These are phyloP conservation scores for Drosophila aldrichi DNA, from an alignment of 2,888 invertebrate species.

Conservation along the genomic window DNA sequence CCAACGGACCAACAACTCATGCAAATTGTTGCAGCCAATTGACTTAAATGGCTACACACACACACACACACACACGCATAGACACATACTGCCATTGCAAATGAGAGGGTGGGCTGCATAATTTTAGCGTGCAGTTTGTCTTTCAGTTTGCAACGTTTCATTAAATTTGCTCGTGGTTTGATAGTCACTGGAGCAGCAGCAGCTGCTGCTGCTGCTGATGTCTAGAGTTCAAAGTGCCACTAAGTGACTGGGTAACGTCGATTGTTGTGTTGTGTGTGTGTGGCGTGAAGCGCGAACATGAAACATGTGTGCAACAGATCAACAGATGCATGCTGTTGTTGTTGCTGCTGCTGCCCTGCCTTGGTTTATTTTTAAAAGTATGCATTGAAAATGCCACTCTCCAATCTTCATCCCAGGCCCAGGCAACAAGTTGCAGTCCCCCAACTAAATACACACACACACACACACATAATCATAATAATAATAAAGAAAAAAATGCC, in stretches of 20 bases:
- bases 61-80: conserved; percentile 11
- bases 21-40: conserved; percentile 68
- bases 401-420: conserved; percentile 34
- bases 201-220: conserved; percentile 16
- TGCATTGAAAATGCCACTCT: conserved; percentile 61
- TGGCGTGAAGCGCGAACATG: conserved; percentile 45
- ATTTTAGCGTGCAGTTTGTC: conserved; percentile 43
- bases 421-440: conserved; percentile 72
- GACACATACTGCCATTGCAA: background rate
- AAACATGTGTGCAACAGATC: conserved; percentile 60
- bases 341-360: conserved; percentile 45
- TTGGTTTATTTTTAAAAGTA: conserved; percentile 65
- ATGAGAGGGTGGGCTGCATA: conserved; percentile 38
- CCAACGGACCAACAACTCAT: conserved; percentile 51
- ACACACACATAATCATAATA: conserved; percentile 42
- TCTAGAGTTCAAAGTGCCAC: conserved; percentile 71
- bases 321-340: conserved; percentile 44
- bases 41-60: conserved; percentile 58
- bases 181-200: conserved; percentile 54
- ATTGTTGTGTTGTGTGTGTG: conserved; percentile 21
- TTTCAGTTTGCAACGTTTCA: conserved; percentile 35
- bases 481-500: conserved; percentile 46
- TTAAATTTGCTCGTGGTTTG: conserved; percentile 45
- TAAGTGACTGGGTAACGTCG: conserved; percentile 71
- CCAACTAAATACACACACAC: conserved; percentile 30